Percentiles rank a stretch among this genome's conserved stretches.
Conservation (phyloP, 2,888 invertebrate genomes). For the Herminia tarsipennalis region DNA sequence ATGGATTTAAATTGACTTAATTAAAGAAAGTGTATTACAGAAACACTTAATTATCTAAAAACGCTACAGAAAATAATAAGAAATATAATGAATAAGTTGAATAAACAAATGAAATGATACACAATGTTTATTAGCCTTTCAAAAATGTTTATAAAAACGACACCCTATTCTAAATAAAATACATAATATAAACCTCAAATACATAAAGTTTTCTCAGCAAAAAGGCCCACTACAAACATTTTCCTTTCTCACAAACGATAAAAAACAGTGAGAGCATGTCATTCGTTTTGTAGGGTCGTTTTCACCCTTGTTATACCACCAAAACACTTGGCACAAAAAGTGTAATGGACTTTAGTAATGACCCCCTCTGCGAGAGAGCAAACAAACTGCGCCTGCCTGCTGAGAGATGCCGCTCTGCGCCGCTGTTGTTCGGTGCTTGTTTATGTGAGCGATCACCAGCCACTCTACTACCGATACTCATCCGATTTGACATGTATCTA, state of each 20-base stretch:
- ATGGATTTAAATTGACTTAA: too few species aligned
- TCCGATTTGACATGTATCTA: conserved; percentile 24
- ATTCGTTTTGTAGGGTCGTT: conserved; percentile 82
- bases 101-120: not conserved
- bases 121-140: not conserved
- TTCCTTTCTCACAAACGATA: conserved; percentile 65
- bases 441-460: conserved; percentile 10
- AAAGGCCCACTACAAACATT: conserved; percentile 48
- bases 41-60: too few species aligned
- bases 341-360: conserved; percentile 84
- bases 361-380: conserved; percentile 73
- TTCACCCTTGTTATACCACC: conserved; percentile 83
- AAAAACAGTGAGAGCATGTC: conserved; percentile 74
- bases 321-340: conserved; percentile 85
- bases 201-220: conserved; percentile 23
- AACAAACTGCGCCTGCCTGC: conserved; percentile 71
- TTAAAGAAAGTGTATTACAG: too few species aligned
- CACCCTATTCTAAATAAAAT: conserved; percentile 13
- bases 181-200: conserved; percentile 8
- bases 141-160: conserved; percentile 1
- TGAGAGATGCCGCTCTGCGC: conserved; percentile 57
- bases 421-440: conserved; percentile 10
- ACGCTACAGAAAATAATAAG: too few species aligned
- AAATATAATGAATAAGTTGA: too few species aligned
- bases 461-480: conserved; percentile 7